phyloP scores from a whole-genome alignment of 2,113 vertebrate species.

The Carlito syrichta region DNA sequence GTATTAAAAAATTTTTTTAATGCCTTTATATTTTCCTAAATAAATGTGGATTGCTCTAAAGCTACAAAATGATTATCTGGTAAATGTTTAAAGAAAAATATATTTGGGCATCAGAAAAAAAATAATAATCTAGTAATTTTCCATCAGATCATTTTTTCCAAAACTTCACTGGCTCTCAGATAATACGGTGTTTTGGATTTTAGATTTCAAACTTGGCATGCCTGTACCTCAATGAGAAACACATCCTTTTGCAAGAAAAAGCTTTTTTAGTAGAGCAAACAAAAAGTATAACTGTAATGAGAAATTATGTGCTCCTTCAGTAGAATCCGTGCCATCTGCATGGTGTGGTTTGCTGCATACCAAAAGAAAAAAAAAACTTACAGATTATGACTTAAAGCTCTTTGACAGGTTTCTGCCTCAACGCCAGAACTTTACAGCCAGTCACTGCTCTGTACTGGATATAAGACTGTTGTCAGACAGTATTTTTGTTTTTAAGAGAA shows the following conservation, averaged over 20 bases:
- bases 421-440: background rate
- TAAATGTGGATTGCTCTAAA: conserved; percentile 38
- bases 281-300: conserved; percentile 41
- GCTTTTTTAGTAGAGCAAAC: conserved; percentile 20
- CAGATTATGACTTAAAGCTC: conserved; percentile 13
- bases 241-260: conserved; percentile 39
- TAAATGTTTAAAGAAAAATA: conserved; percentile 46
- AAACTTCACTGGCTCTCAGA: conserved; percentile 58
- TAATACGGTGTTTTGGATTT: conserved; percentile 65
- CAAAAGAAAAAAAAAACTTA: background rate
- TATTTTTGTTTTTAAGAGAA: background rate
- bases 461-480: conserved; percentile 20
- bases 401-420: conserved; percentile 32
- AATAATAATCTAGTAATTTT: conserved; percentile 58
- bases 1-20: too few relatives aligned
- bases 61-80: conserved; percentile 48
- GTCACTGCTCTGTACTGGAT: background rate
- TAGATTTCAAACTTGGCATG: conserved; percentile 62
- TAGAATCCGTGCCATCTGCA: background rate
- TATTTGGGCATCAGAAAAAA: background rate
- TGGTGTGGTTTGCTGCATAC: background rate
- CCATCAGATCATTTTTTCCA: conserved; percentile 60
- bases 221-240: conserved; percentile 58
- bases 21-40: conserved; percentile 3
- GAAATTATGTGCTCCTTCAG: conserved; percentile 1